These are phyloP conservation scores for Mythimna pallens DNA, from an alignment of 2,888 invertebrate genomes.

Conservation along the genomic window DNA sequence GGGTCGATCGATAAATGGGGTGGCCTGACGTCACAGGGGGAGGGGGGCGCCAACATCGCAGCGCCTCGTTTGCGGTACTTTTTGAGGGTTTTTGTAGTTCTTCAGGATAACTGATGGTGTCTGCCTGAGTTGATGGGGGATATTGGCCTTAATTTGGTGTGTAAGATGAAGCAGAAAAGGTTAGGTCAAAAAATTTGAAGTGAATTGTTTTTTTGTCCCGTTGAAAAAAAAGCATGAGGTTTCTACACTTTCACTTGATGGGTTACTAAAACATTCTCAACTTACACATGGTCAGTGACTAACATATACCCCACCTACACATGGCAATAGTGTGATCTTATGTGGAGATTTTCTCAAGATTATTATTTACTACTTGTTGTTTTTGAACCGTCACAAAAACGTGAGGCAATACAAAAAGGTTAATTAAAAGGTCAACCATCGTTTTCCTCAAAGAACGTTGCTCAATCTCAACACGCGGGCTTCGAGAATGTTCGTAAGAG, in stretches of 20 bases:
- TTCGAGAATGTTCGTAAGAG: too few relatives aligned
- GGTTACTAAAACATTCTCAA: not conserved
- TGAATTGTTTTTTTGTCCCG: not conserved
- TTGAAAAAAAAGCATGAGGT: not conserved
- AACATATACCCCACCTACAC: not conserved
- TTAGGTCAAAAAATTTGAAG: not conserved
- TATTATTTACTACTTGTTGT: not conserved
- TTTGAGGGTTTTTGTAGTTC: constrained; percentile 55
- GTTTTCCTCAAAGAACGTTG: not conserved
- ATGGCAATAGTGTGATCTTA: not conserved
- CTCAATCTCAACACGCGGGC: not conserved
- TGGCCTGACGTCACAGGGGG: constrained; percentile 83
- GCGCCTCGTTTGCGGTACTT: constrained; percentile 64
- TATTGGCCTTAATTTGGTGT: constrained; percentile 15
- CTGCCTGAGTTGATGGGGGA: constrained; percentile 22
- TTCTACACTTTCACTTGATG: not conserved
- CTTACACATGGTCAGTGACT: not conserved
- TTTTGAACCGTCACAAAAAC: not conserved
- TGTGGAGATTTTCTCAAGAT: not conserved
- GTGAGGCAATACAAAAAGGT: not conserved
- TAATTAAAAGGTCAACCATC: not conserved
- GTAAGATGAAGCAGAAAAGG: not conserved
- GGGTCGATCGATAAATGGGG: constrained; percentile 82
- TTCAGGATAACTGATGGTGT: constrained; percentile 46
- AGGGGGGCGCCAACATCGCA: constrained; percentile 64